These are phyloP conservation scores for Toxotes chatareus DNA, from an alignment of 2,113 vertebrate species.

Conservation along the genomic window DNA sequence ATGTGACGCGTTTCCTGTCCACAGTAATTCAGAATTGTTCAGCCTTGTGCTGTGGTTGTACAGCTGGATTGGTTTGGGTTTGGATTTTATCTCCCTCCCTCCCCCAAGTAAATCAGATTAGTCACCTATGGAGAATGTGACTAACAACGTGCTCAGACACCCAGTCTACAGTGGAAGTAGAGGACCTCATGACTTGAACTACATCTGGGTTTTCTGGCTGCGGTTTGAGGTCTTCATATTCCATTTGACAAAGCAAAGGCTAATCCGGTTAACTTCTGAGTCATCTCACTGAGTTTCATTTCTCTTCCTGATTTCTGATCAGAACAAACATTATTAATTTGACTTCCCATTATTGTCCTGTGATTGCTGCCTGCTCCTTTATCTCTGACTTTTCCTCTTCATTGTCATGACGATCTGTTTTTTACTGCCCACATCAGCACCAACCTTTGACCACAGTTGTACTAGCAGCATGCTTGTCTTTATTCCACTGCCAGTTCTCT, in stretches of 20 bases:
- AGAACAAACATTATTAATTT: conserved; percentile 22
- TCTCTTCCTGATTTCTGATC: conserved; percentile 3
- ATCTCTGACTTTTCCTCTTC: conserved; percentile 8
- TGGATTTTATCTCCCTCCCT: background rate
- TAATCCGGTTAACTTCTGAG: background rate
- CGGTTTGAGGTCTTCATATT: background rate
- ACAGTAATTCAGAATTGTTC: conserved; percentile 8
- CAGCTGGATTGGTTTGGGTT: background rate
- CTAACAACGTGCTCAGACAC: background rate
- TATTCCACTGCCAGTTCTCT: background rate
- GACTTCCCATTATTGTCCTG: conserved; percentile 11
- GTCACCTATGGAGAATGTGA: background rate
- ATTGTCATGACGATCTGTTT: background rate
- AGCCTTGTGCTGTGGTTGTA: background rate
- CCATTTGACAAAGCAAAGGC: background rate
- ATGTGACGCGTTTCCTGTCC: background rate
- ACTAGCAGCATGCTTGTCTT: background rate
- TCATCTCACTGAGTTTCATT: background rate
- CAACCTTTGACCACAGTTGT: background rate
- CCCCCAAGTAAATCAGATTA: background rate
- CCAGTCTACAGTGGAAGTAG: conserved; percentile 1
- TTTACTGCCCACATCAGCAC: too few relatives aligned
- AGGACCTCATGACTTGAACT: background rate
- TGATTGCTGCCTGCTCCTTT: background rate
- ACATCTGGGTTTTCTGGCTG: background rate